Conservation (phyloP, 2,888 invertebrate species). For the Germaria angustata region DNA sequence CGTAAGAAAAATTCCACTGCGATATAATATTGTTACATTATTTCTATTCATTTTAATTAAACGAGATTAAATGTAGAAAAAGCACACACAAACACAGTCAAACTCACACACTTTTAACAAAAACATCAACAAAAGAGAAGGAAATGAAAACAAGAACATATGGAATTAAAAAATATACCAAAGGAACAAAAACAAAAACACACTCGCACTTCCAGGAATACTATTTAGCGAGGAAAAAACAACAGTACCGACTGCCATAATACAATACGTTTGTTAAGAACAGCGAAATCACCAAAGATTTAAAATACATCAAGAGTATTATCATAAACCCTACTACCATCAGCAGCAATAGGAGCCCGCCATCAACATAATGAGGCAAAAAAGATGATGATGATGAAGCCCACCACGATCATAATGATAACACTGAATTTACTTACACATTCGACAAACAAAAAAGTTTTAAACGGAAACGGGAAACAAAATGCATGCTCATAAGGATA, state of each 20-base stretch:
- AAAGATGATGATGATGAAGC: neutral
- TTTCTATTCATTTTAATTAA: conserved; percentile 67
- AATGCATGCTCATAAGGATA: neutral
- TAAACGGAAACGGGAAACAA: conserved; percentile 17
- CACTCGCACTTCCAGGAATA: neutral
- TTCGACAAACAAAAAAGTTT: conserved; percentile 41
- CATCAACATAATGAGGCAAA: neutral
- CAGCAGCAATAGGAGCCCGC: neutral
- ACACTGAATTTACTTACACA: conserved; percentile 27
- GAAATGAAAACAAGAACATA: conserved; percentile 53
- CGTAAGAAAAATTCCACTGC: neutral
- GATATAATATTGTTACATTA: conserved; percentile 60
- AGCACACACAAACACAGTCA: too few species aligned
- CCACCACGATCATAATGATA: conserved; percentile 5
- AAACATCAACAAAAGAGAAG: neutral
- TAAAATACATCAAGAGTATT: conserved; percentile 38
- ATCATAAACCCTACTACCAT: neutral
- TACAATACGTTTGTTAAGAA: conserved; percentile 1
- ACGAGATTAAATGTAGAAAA: conserved; percentile 59
- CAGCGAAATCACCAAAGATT: conserved; percentile 20
- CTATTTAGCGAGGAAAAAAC: neutral
- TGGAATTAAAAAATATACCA: conserved; percentile 36
- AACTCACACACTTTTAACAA: neutral
- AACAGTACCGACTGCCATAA: neutral
- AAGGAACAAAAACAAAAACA: conserved; percentile 42